Evolutionary conservation across 2,113 vertebrate genomes (phyloP).

Genomic region (Leiothrix lutea): DNA sequence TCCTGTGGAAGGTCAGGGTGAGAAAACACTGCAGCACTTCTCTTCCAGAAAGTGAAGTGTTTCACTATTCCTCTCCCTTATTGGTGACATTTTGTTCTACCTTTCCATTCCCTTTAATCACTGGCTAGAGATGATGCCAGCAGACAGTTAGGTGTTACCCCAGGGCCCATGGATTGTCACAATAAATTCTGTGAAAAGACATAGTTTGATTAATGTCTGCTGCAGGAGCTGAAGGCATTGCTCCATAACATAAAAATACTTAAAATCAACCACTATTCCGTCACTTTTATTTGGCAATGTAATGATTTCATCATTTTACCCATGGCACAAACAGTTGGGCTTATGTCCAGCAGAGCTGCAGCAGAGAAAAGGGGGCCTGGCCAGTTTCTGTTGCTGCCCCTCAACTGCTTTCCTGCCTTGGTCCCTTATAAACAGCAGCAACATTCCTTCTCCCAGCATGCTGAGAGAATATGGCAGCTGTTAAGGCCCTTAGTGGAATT

Average conservation of each 20-base stretch:
- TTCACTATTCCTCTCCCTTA: neutral
- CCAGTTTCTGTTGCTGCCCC: neutral
- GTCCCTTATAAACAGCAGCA: neutral
- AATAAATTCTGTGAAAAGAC: conserved; percentile 3
- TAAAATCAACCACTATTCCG: neutral
- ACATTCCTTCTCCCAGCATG: neutral
- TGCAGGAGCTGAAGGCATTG: neutral
- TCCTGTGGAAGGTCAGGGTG: neutral
- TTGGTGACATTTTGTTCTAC: conserved; percentile 8
- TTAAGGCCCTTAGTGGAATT: neutral
- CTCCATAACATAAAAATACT: neutral
- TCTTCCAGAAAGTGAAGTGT: neutral
- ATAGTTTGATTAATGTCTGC: neutral
- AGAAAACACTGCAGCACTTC: neutral
- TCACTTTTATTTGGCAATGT: neutral
- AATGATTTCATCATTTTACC: neutral
- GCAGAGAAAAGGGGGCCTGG: neutral
- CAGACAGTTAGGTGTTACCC: conserved; percentile 11
- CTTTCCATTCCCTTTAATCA: conserved; percentile 25
- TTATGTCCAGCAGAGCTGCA: neutral
- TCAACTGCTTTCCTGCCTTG: neutral
- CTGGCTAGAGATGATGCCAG: neutral
- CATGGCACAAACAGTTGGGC: neutral
- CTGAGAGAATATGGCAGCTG: neutral
- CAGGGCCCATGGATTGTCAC: conserved; percentile 3